Percentiles rank a stretch among this genome's conserved stretches.
Evolutionary conservation across 2,888 invertebrate genomes (phyloP).

Genomic region (Tetragonisca angustula): DNA sequence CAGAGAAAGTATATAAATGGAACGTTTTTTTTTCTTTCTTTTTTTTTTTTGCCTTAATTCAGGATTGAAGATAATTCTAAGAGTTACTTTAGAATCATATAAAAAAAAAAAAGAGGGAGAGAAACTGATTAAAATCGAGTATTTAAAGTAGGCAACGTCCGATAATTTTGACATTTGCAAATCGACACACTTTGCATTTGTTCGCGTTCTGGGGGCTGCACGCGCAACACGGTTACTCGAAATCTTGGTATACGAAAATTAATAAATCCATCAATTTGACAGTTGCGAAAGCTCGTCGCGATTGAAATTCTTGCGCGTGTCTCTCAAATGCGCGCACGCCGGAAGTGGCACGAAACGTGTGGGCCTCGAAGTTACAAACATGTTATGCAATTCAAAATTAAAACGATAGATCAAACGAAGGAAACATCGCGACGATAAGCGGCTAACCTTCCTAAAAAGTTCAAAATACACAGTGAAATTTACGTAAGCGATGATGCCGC

Average conservation of each 20-base stretch:
- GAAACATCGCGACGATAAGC: neutral
- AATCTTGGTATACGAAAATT: conserved; percentile 35
- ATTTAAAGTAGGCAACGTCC: conserved; percentile 38
- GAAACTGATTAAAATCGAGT: neutral
- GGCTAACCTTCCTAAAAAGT: conserved; percentile 9
- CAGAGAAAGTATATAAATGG: neutral
- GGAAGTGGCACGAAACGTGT: conserved; percentile 8
- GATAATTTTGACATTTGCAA: conserved; percentile 46
- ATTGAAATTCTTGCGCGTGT: conserved; percentile 15
- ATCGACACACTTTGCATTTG: conserved; percentile 53
- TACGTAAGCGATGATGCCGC: neutral
- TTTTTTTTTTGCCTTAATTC: neutral
- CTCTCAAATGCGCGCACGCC: conserved; percentile 28
- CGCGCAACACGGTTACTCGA: conserved; percentile 2
- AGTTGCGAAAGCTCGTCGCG: neutral
- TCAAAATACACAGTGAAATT: neutral
- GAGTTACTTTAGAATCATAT: neutral
- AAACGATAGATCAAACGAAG: conserved; percentile 35
- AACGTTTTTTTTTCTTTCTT: neutral
- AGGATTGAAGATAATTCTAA: neutral
- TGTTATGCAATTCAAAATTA: conserved; percentile 52
- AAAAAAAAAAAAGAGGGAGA: neutral
- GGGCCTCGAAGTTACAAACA: conserved; percentile 28
- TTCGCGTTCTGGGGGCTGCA: conserved; percentile 23
- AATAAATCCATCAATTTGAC: conserved; percentile 37